Conservation (phyloP, 2,797 vertebrate species). For the Cossypha caffra region DNA sequence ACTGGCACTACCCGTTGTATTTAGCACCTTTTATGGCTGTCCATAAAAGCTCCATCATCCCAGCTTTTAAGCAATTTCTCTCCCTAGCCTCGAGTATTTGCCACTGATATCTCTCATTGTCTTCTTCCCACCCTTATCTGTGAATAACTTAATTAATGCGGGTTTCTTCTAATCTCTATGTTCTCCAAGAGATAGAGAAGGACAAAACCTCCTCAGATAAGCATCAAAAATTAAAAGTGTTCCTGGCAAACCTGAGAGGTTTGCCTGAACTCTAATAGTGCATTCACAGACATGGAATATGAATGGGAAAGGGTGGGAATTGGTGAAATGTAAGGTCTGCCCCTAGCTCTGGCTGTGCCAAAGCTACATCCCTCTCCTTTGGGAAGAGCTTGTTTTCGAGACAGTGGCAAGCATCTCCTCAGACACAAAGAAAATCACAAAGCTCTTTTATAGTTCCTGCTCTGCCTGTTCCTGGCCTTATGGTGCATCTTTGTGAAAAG, state of each 20-base stretch:
- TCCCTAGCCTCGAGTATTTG: not conserved
- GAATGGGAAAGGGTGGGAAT: not conserved
- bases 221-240: not conserved
- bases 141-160: not conserved
- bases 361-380: not conserved
- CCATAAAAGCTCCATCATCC: not conserved
- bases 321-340: not conserved
- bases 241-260: not conserved
- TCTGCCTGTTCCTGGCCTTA: not conserved
- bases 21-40: not conserved
- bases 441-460: not conserved
- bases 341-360: too few relatives aligned
- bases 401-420: not conserved
- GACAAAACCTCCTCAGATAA: not conserved
- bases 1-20: not conserved
- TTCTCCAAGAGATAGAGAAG: not conserved
- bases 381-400: not conserved
- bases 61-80: not conserved
- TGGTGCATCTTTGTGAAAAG: not conserved
- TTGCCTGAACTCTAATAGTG: not conserved
- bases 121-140: not conserved
- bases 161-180: not conserved
- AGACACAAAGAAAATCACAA: not conserved
- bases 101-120: not conserved
- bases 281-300: not conserved